A percentile compares a stretch with the other conserved stretches of the same genome.
Conservation (phyloP, 2,888 invertebrate species). For the Tillus elongatus region DNA sequence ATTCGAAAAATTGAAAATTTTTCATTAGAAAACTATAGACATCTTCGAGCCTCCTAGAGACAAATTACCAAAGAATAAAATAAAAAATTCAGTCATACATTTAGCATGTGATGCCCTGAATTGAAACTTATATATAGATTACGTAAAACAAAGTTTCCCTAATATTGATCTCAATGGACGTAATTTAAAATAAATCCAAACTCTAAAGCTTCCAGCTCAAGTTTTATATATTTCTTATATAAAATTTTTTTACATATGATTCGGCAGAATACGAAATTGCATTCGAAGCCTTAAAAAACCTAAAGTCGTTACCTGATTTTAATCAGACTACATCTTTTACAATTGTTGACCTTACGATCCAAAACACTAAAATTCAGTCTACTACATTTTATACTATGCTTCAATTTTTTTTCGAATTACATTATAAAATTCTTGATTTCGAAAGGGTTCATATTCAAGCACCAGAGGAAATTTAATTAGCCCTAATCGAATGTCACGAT, state of each 20-base stretch:
- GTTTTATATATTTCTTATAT: no score
- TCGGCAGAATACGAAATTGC: not conserved
- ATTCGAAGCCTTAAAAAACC: not conserved
- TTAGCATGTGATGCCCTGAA: not conserved
- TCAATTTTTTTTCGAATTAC: no score
- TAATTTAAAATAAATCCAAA: not conserved
- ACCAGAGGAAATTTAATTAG: not conserved
- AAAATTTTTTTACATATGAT: not conserved
- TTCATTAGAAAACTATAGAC: not conserved
- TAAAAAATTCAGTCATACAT: not conserved
- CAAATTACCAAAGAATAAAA: not conserved
- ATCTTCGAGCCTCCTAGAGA: no score
- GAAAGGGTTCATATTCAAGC: not conserved
- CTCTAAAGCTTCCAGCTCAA: not conserved
- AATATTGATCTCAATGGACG: not conserved
- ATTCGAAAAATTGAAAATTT: conserved; percentile 2
- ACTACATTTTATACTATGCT: not conserved
- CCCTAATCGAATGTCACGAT: not conserved
- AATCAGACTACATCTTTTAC: not conserved
- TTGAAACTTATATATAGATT: not conserved
- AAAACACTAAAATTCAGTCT: not conserved
- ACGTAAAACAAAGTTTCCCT: no score
- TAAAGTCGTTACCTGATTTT: not conserved
- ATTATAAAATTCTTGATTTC: no score
- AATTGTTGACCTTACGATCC: not conserved